Percentiles rank a stretch among this genome's conserved stretches.
Conservation (phyloP, 2,888 invertebrate genomes). For the Hirudinaria manillensis region DNA sequence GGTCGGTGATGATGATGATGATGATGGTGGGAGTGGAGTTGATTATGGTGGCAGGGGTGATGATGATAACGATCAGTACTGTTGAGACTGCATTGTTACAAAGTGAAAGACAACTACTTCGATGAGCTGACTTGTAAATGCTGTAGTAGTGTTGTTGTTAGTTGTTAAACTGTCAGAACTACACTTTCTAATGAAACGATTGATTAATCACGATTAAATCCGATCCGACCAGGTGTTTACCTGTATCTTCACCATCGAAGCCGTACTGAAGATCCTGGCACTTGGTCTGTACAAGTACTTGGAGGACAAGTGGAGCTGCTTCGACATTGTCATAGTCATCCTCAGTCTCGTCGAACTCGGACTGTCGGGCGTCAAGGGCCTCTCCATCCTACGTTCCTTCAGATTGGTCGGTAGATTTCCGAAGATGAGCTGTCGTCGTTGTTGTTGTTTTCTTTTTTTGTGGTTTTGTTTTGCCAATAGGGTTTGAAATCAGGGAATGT, state of each 20-base stretch:
- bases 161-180: too few species aligned
- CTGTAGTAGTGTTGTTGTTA: too few species aligned
- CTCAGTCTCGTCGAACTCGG: slow-evolving; percentile 88
- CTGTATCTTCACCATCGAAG: slow-evolving; percentile 91
- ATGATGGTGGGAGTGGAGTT: too few species aligned
- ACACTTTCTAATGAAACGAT: too few species aligned
- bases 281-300: slow-evolving; percentile 96
- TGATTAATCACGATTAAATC: too few species aligned
- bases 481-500: too few species aligned
- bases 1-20: too few species aligned
- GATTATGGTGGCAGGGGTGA: too few species aligned
- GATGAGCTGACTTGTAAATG: too few species aligned
- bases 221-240: slow-evolving; percentile 99
- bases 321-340: slow-evolving; percentile 95
- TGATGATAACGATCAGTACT: too few species aligned
- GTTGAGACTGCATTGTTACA: too few species aligned
- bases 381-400: slow-evolving; percentile 93
- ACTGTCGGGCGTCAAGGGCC: slow-evolving; percentile 86
- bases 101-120: too few species aligned
- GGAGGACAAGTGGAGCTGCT: slow-evolving; percentile 97
- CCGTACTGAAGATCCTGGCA: slow-evolving; percentile 84
- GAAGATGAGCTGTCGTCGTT: not conserved
- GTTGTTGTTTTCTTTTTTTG: not conserved
- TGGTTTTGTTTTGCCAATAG: not conserved
- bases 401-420: slow-evolving; percentile 75